These are phyloP conservation scores for Blennius ocellaris DNA, from an alignment of 2,113 vertebrate species.

Conservation along the genomic window DNA sequence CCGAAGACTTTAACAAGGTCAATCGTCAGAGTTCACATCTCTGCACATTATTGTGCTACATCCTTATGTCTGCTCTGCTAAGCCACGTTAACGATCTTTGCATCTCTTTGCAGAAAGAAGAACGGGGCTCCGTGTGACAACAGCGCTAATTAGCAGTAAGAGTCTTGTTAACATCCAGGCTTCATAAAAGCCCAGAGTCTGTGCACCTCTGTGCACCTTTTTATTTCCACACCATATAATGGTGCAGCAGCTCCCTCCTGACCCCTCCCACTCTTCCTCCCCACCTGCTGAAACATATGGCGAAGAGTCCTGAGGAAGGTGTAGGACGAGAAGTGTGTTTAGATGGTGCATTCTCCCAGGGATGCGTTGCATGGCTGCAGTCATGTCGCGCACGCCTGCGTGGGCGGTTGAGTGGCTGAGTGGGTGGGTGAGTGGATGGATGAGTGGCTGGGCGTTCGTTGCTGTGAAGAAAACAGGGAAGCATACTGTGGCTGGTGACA, in stretches of 20 bases:
- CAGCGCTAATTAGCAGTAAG: too few relatives aligned
- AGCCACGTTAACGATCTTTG: too few relatives aligned
- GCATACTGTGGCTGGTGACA: conserved; percentile 23
- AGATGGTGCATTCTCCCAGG: background rate
- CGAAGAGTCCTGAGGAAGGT: conserved; percentile 58
- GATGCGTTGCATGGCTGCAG: background rate
- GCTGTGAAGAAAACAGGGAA: background rate
- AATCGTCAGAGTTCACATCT: too few relatives aligned
- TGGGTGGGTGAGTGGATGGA: background rate
- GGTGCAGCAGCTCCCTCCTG: background rate
- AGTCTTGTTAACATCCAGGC: too few relatives aligned
- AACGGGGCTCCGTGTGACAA: too few relatives aligned
- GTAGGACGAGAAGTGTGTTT: conserved; percentile 12
- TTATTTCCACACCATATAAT: conserved; percentile 5
- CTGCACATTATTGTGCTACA: too few relatives aligned
- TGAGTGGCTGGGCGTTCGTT: background rate
- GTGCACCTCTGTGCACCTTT: background rate
- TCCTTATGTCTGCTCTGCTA: too few relatives aligned
- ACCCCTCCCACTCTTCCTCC: background rate
- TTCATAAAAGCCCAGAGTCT: too few relatives aligned
- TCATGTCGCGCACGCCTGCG: background rate
- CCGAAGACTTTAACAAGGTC: too few relatives aligned
- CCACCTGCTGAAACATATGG: conserved; percentile 86
- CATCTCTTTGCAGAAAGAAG: too few relatives aligned
- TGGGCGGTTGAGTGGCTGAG: background rate